A percentile compares a stretch with the other conserved stretches of the same genome.
These are phyloP conservation scores for Hippocampus mohnikei DNA, from an alignment of 2,113 vertebrate species.

Conservation along the genomic window DNA sequence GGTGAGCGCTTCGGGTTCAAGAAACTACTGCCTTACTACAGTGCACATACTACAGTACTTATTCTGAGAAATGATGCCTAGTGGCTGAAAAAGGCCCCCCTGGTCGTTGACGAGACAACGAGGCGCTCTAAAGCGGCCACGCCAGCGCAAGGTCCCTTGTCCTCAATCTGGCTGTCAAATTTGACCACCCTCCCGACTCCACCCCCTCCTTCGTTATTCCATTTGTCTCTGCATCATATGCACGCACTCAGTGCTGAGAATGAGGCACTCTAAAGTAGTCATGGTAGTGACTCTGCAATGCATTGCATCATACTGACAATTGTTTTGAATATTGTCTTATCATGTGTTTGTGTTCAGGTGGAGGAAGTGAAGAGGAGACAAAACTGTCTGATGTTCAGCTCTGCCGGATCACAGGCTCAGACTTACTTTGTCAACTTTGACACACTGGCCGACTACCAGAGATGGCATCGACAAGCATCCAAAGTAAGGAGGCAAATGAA, in stretches of 20 bases:
- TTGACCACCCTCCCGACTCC: not conserved
- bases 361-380: slow-evolving; percentile 89
- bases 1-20: slow-evolving; percentile 70
- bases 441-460: slow-evolving; percentile 83
- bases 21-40: not conserved
- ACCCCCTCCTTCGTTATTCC: too few species aligned
- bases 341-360: slow-evolving; percentile 65
- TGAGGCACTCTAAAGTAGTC: not conserved
- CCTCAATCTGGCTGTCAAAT: not conserved
- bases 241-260: not conserved
- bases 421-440: slow-evolving; percentile 92
- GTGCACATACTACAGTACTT: not conserved
- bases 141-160: too few species aligned
- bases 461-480: slow-evolving; percentile 90
- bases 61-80: not conserved
- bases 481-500: slow-evolving; percentile 75
- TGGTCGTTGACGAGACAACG: not conserved
- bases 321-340: not conserved
- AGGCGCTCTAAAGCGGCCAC: not conserved
- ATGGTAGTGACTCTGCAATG: not conserved
- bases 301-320: not conserved
- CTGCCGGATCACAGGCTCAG: slow-evolving; percentile 87
- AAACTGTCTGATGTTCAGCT: slow-evolving; percentile 87
- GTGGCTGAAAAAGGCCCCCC: not conserved
- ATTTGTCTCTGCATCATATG: not conserved